phyloP scores from a whole-genome alignment of 1,140 invertebrate species.

The Drosophila sp. region DNA sequence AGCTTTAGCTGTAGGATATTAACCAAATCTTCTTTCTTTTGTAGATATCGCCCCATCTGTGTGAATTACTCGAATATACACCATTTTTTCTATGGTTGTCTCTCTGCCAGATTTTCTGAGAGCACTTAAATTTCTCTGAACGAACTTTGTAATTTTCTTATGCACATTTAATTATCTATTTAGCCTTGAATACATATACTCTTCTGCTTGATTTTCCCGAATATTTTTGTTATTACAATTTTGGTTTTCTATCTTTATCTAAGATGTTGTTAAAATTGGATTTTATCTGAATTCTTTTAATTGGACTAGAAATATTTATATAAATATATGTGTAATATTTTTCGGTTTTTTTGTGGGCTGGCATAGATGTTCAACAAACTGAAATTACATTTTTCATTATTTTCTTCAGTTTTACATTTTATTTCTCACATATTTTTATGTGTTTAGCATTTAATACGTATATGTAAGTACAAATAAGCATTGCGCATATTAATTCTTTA shows the following conservation, averaged over 20 bases:
- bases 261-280: conserved; percentile 28
- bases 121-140: no score
- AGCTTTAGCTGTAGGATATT: neutral
- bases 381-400: conserved; percentile 24
- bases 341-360: conserved; percentile 31
- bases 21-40: no score
- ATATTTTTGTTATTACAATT: conserved; percentile 22
- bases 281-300: conserved; percentile 48
- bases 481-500: conserved; percentile 29
- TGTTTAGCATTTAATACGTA: conserved; percentile 23
- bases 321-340: conserved; percentile 27
- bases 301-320: conserved; percentile 75
- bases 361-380: conserved; percentile 63
- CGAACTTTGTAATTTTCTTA: neutral
- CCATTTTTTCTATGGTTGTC: neutral
- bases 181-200: conserved; percentile 6
- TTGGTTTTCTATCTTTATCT: conserved; percentile 54
- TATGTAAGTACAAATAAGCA: conserved; percentile 22
- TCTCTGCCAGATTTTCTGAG: neutral
- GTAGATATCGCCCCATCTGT: no score
- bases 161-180: conserved; percentile 12
- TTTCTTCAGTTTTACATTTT: conserved; percentile 20
- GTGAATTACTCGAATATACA: no score
- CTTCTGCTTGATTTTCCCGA: no score
- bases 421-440: conserved; percentile 26